Percentiles rank a stretch among this genome's conserved stretches.
These are phyloP conservation scores for Troides oblongomaculatus DNA, from an alignment of 2,888 invertebrate genomes.

Conservation along the genomic window DNA sequence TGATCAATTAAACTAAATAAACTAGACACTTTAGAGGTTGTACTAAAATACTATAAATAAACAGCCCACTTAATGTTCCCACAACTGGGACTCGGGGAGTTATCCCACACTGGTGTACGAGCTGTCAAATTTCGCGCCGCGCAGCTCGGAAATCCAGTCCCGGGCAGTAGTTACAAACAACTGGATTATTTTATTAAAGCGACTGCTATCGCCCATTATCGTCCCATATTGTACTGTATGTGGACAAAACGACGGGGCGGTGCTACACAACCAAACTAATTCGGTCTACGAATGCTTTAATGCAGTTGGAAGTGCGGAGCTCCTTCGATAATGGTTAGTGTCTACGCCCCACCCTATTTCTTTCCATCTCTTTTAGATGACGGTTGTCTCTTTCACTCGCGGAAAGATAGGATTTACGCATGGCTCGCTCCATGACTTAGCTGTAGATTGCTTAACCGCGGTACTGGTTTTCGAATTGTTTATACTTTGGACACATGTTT, in stretches of 20 bases:
- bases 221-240: constrained; percentile 63
- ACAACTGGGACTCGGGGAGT: no score
- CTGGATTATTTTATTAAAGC: constrained; percentile 75
- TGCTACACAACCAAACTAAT: constrained; percentile 42
- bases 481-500: constrained; percentile 33
- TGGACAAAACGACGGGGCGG: constrained; percentile 68
- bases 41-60: constrained; percentile 1
- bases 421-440: constrained; percentile 46
- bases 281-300: constrained; percentile 27
- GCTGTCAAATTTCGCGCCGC: constrained; percentile 25
- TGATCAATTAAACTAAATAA: constrained; percentile 3
- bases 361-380: constrained; percentile 37
- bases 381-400: constrained; percentile 39
- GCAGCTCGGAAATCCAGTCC: constrained; percentile 47
- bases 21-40: constrained; percentile 1
- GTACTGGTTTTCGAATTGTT: constrained; percentile 44
- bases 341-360: constrained; percentile 51
- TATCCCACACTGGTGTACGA: not conserved
- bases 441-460: constrained; percentile 45
- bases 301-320: constrained; percentile 29
- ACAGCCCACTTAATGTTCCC: no score
- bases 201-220: constrained; percentile 64
- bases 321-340: constrained; percentile 38
- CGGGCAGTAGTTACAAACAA: constrained; percentile 54
- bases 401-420: constrained; percentile 45